Percentiles rank a stretch among this genome's conserved stretches.
Conservation (phyloP, 2,888 invertebrate genomes). For the Lomographa bimaculata region DNA sequence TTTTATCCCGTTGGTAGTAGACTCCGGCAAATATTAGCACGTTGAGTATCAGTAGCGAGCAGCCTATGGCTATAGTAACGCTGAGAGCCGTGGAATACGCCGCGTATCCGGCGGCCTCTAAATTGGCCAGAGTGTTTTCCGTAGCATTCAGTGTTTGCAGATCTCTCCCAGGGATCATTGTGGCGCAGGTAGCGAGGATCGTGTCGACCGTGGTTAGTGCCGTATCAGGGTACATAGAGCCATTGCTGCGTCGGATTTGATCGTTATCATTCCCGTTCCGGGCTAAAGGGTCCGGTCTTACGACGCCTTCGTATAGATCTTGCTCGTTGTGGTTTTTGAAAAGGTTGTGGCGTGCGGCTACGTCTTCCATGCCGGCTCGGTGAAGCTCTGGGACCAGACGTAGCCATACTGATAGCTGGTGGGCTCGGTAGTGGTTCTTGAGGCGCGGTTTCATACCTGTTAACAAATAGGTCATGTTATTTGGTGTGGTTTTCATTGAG, state of each 20-base stretch:
- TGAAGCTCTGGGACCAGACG: conserved; percentile 96
- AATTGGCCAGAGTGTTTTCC: conserved; percentile 89
- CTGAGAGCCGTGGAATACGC: conserved; percentile 90
- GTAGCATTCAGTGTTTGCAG: conserved; percentile 78
- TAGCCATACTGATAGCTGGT: conserved; percentile 97
- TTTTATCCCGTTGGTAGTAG: conserved; percentile 92
- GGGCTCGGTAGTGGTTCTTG: conserved; percentile 97
- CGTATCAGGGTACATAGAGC: conserved; percentile 80
- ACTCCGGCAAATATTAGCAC: conserved; percentile 93
- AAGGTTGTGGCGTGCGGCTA: conserved; percentile 93
- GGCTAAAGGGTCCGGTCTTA: conserved; percentile 92
- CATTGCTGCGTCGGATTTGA: conserved; percentile 81
- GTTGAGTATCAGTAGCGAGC: conserved; percentile 91
- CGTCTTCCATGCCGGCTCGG: conserved; percentile 94
- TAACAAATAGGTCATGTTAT: conserved; percentile 6
- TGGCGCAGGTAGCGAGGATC: conserved; percentile 88
- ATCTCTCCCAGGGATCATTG: conserved; percentile 82
- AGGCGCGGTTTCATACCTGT: conserved; percentile 95
- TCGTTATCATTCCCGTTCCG: conserved; percentile 85
- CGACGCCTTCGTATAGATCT: conserved; percentile 94
- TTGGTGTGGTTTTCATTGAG: no score
- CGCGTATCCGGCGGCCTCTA: conserved; percentile 91
- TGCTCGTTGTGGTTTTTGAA: conserved; percentile 95
- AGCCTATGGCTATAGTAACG: conserved; percentile 92
- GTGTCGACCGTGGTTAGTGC: conserved; percentile 88